Percentiles rank a stretch among this genome's conserved stretches.
Evolutionary conservation across 2,888 invertebrate species (phyloP).

Genomic region (Agrochola litura): DNA sequence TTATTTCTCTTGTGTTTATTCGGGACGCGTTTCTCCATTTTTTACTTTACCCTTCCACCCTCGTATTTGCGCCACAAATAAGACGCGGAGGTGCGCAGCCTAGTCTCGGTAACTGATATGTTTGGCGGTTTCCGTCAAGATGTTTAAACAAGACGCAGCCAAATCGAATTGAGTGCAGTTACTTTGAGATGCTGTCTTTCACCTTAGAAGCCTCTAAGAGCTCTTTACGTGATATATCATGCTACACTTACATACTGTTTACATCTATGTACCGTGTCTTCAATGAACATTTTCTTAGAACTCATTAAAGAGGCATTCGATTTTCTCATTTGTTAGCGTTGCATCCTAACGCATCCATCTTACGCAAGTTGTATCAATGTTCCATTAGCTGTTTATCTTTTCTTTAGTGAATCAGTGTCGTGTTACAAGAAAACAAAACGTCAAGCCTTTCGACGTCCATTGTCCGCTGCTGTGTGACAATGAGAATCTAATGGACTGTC

Average conservation of each 20-base stretch:
- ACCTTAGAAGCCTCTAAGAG: slow-evolving; percentile 56
- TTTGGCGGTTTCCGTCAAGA: slow-evolving; percentile 79
- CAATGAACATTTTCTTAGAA: slow-evolving; percentile 15
- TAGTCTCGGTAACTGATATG: slow-evolving; percentile 86
- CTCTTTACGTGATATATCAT: slow-evolving; percentile 41
- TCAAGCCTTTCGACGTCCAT: slow-evolving; percentile 75
- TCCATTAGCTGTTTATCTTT: slow-evolving; percentile 54
- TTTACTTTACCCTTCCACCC: slow-evolving; percentile 85
- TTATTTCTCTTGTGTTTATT: slow-evolving; percentile 89
- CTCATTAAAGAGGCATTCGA: slow-evolving; percentile 13
- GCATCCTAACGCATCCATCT: not conserved
- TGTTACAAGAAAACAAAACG: slow-evolving; percentile 77
- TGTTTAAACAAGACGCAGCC: slow-evolving; percentile 83
- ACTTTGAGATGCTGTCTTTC: slow-evolving; percentile 73
- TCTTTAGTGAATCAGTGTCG: slow-evolving; percentile 73
- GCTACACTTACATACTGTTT: slow-evolving; percentile 34
- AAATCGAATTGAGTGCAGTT: slow-evolving; percentile 84
- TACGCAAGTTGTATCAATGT: slow-evolving; percentile 26
- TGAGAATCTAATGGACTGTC: slow-evolving; percentile 88
- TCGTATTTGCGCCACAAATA: slow-evolving; percentile 85
- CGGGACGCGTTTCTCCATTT: slow-evolving; percentile 86
- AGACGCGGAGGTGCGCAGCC: slow-evolving; percentile 78
- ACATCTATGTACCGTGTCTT: not conserved
- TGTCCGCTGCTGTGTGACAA: slow-evolving; percentile 82
- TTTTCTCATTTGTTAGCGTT: slow-evolving; percentile 27